A percentile compares a stretch with the other conserved stretches of the same genome.
phyloP scores from a whole-genome alignment of 1,140 invertebrate genomes.

The Diabrotica undecimpunctata region DNA sequence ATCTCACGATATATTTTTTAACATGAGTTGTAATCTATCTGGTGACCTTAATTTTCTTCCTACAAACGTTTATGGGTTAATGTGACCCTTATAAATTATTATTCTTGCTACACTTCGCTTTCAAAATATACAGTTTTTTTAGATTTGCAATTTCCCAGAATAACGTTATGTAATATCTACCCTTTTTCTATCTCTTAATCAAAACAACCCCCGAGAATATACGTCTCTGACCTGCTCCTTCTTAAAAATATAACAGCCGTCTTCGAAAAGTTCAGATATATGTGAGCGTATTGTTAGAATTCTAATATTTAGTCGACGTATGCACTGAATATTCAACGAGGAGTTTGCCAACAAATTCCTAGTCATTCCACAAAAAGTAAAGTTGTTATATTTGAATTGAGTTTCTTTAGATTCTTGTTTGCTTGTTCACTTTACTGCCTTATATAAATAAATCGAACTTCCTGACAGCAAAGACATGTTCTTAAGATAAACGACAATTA shows the following conservation, averaged over 20 bases:
- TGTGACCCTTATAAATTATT: too few relatives aligned
- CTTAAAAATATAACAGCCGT: neutral
- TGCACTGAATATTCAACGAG: slow-evolving; percentile 2
- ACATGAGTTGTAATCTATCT: too few relatives aligned
- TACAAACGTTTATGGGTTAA: too few relatives aligned
- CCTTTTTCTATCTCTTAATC: neutral
- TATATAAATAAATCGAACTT: neutral
- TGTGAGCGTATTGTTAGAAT: slow-evolving; percentile 2
- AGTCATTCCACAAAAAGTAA: neutral
- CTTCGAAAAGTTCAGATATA: slow-evolving; percentile 2
- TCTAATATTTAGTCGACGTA: slow-evolving; percentile 1
- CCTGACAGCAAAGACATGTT: neutral
- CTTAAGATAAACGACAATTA: too few relatives aligned
- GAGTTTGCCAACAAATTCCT: neutral
- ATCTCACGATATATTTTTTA: too few relatives aligned
- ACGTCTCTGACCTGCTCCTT: neutral
- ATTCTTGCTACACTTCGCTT: too few relatives aligned
- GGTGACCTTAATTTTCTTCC: too few relatives aligned
- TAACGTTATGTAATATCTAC: neutral
- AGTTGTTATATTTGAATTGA: slow-evolving; percentile 3
- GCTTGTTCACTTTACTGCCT: neutral
- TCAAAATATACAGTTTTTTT: too few relatives aligned
- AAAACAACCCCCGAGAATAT: neutral
- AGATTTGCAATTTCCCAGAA: too few relatives aligned
- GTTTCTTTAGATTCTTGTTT: neutral